phyloP scores from a whole-genome alignment of 2,888 invertebrate genomes.

The Lagria hirta region DNA sequence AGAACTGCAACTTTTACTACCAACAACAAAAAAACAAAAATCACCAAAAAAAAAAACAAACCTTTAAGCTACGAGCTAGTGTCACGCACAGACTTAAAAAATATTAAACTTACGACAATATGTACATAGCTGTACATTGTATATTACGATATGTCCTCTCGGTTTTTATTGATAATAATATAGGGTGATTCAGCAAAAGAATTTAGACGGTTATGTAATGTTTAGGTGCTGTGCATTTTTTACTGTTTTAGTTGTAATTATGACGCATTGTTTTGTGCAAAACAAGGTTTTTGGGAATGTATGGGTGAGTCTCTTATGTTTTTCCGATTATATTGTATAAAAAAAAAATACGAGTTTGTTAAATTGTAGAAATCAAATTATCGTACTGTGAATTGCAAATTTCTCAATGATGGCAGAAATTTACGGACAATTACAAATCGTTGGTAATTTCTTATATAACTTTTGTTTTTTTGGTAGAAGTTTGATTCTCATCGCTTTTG shows the following conservation, averaged over 20 bases:
- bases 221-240: conserved; percentile 43
- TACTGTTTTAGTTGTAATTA: conserved; percentile 9
- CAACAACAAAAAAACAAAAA: conserved; percentile 17
- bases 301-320: conserved; percentile 27
- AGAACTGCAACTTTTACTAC: conserved; percentile 15
- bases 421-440: no score
- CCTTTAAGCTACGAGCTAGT: conserved; percentile 29
- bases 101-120: conserved; percentile 54
- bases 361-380: no score
- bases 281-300: conserved; percentile 22
- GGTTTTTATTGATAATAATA: conserved; percentile 28
- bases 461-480: no score
- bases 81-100: conserved; percentile 48
- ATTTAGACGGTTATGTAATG: conserved; percentile 28
- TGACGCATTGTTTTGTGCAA: conserved; percentile 17
- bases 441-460: no score
- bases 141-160: conserved; percentile 37
- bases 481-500: no score
- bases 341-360: conserved; percentile 21
- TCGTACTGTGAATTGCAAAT: no score
- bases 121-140: conserved; percentile 55
- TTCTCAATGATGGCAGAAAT: no score
- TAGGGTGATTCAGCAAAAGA: conserved; percentile 25
- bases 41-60: conserved; percentile 18
- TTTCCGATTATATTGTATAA: conserved; percentile 19